A percentile compares a stretch with the other conserved stretches of the same genome.
Evolutionary conservation across 2,888 invertebrate species (phyloP).

Genomic region (Odontomyia ornata): DNA sequence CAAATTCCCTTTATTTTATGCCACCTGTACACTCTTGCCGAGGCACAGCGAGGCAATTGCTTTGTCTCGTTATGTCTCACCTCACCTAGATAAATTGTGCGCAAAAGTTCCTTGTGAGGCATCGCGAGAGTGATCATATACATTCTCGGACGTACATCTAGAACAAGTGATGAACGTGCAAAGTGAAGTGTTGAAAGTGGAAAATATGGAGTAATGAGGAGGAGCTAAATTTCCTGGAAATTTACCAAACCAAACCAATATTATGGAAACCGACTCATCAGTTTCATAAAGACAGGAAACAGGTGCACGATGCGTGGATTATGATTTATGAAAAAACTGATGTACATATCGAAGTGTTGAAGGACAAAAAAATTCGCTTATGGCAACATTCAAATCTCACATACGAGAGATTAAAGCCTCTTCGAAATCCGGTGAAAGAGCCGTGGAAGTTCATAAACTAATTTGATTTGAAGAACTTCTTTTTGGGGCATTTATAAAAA

Average conservation of each 20-base stretch:
- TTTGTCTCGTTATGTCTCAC: no score
- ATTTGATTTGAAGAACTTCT: background rate
- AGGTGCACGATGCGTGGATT: background rate
- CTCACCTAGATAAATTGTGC: no score
- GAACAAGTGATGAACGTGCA: no score
- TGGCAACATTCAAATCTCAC: background rate
- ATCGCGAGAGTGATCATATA: no score
- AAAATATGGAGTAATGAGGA: no score
- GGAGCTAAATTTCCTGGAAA: no score
- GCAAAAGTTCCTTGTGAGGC: no score
- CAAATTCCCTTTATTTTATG: no score
- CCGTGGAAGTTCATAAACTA: background rate
- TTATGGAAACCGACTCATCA: background rate
- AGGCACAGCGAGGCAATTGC: conserved; percentile 2
- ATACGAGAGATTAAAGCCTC: background rate
- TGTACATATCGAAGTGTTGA: background rate
- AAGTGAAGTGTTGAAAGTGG: no score
- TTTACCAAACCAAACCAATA: no score
- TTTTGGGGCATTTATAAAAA: background rate
- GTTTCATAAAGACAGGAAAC: background rate
- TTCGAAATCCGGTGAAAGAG: background rate
- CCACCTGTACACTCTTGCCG: no score
- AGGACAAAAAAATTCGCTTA: background rate
- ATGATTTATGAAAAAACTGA: background rate
- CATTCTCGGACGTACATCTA: no score